Conservation (phyloP, 2,888 invertebrate genomes). For the Mesoligia furuncula region DNA sequence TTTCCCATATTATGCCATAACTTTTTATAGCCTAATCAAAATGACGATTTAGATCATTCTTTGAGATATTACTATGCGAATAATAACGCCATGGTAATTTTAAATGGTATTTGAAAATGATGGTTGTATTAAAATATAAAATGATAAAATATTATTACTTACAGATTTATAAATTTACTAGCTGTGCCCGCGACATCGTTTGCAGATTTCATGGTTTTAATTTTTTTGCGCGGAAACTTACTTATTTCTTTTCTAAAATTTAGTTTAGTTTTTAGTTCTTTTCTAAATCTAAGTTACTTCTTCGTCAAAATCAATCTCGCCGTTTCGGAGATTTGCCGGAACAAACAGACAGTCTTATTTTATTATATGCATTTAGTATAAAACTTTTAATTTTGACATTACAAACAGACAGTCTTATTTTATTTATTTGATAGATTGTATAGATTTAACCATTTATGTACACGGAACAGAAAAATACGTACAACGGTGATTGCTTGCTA, state of each 20-base stretch:
- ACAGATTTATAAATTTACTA: not conserved
- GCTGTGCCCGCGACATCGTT: not conserved
- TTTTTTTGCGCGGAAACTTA: too few relatives aligned
- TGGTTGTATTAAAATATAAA: not conserved
- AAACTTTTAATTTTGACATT: too few relatives aligned
- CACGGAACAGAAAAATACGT: too few relatives aligned
- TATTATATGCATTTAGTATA: not conserved
- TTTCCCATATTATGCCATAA: constrained; percentile 20
- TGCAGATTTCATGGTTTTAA: too few relatives aligned
- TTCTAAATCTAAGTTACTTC: not conserved
- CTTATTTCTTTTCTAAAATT: not conserved
- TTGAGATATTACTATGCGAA: constrained; percentile 1
- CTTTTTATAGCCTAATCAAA: constrained; percentile 36
- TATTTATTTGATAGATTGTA: too few relatives aligned
- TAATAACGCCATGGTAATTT: constrained; percentile 9
- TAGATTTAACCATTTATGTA: too few relatives aligned
- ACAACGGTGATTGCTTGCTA: not conserved
- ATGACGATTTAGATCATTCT: constrained; percentile 21
- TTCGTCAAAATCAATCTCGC: not conserved
- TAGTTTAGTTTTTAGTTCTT: too few relatives aligned
- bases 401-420: too few relatives aligned
- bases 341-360: too few relatives aligned
- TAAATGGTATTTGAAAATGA: constrained; percentile 13
- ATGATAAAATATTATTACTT: too few relatives aligned
- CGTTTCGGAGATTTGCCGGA: too few relatives aligned